Evolutionary conservation across 2,888 invertebrate species (phyloP).

Genomic region (Gymnoscelis rufifasciata): DNA sequence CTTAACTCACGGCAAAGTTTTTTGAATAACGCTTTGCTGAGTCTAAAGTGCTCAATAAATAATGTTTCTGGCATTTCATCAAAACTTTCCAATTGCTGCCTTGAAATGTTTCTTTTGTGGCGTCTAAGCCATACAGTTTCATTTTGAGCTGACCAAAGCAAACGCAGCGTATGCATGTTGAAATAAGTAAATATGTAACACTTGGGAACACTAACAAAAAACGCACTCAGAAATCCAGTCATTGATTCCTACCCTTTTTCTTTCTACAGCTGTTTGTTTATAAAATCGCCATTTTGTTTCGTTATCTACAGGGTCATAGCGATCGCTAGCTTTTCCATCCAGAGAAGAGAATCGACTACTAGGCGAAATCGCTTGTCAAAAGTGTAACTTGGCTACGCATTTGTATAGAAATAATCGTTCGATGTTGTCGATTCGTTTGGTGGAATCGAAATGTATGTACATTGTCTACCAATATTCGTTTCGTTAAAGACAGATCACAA

Average conservation of each 20-base stretch:
- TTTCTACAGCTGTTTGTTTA: too few species aligned
- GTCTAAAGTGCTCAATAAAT: too few species aligned
- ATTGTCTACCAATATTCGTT: too few species aligned
- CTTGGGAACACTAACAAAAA: not conserved
- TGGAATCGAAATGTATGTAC: too few species aligned
- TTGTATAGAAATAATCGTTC: too few species aligned
- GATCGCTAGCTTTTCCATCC: constrained; percentile 1
- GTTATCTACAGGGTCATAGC: constrained; percentile 1
- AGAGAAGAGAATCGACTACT: constrained; percentile 1
- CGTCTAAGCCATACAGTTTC: constrained; percentile 7
- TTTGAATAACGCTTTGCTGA: too few species aligned
- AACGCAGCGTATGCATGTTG: constrained; percentile 15
- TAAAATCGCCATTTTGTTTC: not conserved
- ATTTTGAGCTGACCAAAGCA: constrained; percentile 16
- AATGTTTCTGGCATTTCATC: too few species aligned
- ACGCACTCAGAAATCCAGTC: too few species aligned
- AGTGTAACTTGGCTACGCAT: too few species aligned
- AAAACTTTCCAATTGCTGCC: constrained; percentile 14
- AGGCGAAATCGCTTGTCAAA: constrained; percentile 4
- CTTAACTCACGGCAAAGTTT: constrained; percentile 11
- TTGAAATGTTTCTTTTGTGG: not conserved
- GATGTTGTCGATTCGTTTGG: too few species aligned
- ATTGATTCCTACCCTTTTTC: too few species aligned
- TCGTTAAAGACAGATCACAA: too few species aligned
- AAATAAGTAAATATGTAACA: not conserved